Percentiles rank a stretch among this genome's conserved stretches.
These are phyloP conservation scores for Hoplostethus mediterraneus DNA, from an alignment of 2,797 vertebrate species.

Conservation along the genomic window DNA sequence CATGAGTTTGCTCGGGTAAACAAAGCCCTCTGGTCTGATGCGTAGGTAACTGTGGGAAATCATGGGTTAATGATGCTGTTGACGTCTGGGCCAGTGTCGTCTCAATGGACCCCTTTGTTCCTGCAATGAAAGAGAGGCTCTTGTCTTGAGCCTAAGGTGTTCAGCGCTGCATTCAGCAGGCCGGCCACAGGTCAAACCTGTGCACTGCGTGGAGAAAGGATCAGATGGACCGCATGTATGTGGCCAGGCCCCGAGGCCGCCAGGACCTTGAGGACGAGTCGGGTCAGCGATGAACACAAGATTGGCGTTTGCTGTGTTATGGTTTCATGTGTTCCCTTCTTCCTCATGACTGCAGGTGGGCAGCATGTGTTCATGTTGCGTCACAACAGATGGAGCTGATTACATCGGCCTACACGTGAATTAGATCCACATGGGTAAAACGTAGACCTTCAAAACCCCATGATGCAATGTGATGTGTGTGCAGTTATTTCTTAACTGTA, in stretches of 20 bases:
- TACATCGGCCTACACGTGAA: neutral
- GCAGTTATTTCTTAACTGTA: neutral
- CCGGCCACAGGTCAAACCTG: slow-evolving; percentile 39
- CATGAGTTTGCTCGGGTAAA: slow-evolving; percentile 66
- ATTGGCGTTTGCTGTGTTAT: neutral
- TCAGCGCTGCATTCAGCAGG: slow-evolving; percentile 40
- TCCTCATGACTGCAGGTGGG: slow-evolving; percentile 53
- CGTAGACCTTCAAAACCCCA: neutral
- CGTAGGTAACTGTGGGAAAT: slow-evolving; percentile 74
- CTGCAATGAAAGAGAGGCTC: slow-evolving; percentile 62
- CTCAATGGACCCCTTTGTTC: slow-evolving; percentile 78
- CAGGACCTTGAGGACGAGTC: slow-evolving; percentile 20
- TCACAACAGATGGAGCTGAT: slow-evolving; percentile 33
- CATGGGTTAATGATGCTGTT: slow-evolving; percentile 52
- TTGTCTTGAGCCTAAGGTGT: slow-evolving; percentile 75
- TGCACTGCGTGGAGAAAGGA: slow-evolving; percentile 20
- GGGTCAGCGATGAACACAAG: slow-evolving; percentile 29
- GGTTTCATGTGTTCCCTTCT: slow-evolving; percentile 15
- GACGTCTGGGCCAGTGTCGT: slow-evolving; percentile 55
- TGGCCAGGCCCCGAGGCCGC: slow-evolving; percentile 38
- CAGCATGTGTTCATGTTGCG: slow-evolving; percentile 33
- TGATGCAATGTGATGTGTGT: neutral
- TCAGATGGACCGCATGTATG: slow-evolving; percentile 33
- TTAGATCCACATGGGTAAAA: slow-evolving; percentile 3
- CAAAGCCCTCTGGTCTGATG: slow-evolving; percentile 63